These are phyloP conservation scores for Brachionus sp. DNA, from an alignment of 1,140 invertebrate species.

Conservation along the genomic window DNA sequence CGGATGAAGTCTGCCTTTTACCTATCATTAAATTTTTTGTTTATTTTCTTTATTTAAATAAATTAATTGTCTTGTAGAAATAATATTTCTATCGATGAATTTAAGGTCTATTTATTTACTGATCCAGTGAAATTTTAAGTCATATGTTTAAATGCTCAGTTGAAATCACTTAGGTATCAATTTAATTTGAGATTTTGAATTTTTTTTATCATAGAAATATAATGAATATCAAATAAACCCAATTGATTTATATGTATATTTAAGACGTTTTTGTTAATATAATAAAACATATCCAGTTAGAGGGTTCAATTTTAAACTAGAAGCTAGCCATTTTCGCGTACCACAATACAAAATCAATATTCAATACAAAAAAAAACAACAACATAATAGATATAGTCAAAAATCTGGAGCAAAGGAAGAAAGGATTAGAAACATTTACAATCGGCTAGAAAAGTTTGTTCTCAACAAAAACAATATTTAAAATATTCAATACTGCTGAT, in stretches of 20 bases:
- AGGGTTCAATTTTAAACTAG: neutral
- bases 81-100: too few relatives aligned
- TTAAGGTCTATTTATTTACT: too few relatives aligned
- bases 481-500: neutral
- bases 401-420: neutral
- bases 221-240: slow-evolving; percentile 4
- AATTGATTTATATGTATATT: neutral
- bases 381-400: slow-evolving; percentile 2
- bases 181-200: neutral
- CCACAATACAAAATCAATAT: neutral
- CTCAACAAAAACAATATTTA: neutral
- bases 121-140: too few relatives aligned
- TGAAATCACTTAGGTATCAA: neutral
- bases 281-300: neutral
- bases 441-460: neutral
- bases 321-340: neutral
- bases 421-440: neutral
- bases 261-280: neutral
- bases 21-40: too few relatives aligned
- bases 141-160: neutral
- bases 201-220: neutral
- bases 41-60: too few relatives aligned
- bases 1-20: too few relatives aligned
- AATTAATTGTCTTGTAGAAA: too few relatives aligned
- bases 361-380: neutral